Evolutionary conservation across 2,888 invertebrate species (phyloP).

Genomic region (Rhagonycha fulva): DNA sequence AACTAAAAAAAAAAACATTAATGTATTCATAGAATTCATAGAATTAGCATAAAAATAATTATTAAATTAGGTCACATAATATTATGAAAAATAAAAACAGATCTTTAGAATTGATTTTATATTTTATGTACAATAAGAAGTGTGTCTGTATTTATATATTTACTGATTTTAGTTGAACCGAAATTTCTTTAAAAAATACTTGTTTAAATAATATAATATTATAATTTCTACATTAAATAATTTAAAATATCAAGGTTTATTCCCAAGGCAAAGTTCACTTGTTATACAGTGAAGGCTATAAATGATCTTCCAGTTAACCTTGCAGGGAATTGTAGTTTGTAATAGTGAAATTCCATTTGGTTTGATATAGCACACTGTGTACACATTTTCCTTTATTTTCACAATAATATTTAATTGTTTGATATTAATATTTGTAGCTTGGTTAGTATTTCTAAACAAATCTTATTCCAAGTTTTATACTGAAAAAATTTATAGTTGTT

Average conservation of each 20-base stretch:
- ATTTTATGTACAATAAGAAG: no score
- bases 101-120: no score
- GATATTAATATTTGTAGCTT: background rate
- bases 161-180: background rate
- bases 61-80: no score
- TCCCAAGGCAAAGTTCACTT: background rate
- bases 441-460: background rate
- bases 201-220: background rate
- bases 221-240: background rate
- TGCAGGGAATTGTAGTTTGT: background rate
- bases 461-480: background rate
- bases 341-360: background rate
- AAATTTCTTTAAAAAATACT: background rate
- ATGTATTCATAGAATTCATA: no score
- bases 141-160: background rate
- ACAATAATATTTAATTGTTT: background rate
- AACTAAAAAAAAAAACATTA: no score
- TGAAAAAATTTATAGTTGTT: background rate
- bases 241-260: background rate
- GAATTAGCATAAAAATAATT: no score
- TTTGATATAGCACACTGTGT: background rate
- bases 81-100: no score
- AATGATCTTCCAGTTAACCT: background rate
- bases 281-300: background rate
- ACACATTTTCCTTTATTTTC: background rate